Base-by-base conservation (phyloP, 2,888 invertebrate genomes). In the Lingula anatina region DNA sequence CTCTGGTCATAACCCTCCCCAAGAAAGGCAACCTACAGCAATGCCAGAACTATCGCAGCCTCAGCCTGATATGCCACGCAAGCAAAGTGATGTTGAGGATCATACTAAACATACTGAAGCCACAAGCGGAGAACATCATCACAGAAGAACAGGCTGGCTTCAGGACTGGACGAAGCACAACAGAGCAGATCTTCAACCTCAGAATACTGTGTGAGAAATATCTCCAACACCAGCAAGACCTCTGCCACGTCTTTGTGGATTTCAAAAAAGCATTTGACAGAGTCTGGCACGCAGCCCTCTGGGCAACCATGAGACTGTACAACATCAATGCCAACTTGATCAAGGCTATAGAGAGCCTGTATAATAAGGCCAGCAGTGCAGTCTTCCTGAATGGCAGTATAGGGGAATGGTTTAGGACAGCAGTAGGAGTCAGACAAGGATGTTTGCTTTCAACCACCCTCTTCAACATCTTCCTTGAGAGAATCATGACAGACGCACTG, bases 391-490 rank as follows among this genome's bases (percentile, higher is more conserved):
- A 31, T 31, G 35, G 15, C 35, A 31, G 35, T 26, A 20, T 51
- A 3, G 49, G 53, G n/a, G 48, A 54, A 26, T 54, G 57, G 51
- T 57, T 56, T 43, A 36, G 42, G 25, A 56, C 50, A 12, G 44
- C 51, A 35, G 50, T 46, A 25, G 49, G 51, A 38, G 43, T 56
- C 1, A 36, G 47, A 23, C 51, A 50, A 37, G 44, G 51, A 9
- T 53, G 55, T 26, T 36, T 43, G 23, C 38, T 51, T 35, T 49
- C 49, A 2, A 53, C 39, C 12, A 47, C 42, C 15, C 48, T 54
- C 25, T 51, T 50, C 54, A 54, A 43, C 36, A 26, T 49, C 12
- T 46, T 47, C 46, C 45, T 49, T 7, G 47, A 53, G 24, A 31
- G 46, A 26, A 51, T 40, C 15, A 51, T 56, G 47, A 37, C 46